phyloP scores from a whole-genome alignment of 1,140 invertebrate genomes.

The Euschistus heros region DNA sequence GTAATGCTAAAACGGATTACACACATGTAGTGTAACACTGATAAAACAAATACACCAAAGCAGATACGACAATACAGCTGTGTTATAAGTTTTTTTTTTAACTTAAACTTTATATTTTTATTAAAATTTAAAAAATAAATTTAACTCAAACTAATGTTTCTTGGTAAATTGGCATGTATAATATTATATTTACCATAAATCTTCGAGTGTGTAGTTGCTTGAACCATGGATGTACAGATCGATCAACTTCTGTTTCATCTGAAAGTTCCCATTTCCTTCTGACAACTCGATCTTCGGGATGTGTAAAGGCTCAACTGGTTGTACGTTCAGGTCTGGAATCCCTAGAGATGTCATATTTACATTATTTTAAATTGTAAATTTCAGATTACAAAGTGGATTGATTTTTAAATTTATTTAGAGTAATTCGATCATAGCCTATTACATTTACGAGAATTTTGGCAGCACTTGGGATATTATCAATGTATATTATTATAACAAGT shows the following conservation, averaged over 20 bases:
- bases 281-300: conserved; percentile 23
- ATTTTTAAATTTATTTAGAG: background rate
- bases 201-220: conserved; percentile 16
- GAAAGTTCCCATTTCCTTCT: conserved; percentile 23
- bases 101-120: no score
- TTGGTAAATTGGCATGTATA: no score
- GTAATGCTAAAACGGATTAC: no score
- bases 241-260: conserved; percentile 7
- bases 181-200: conserved; percentile 21
- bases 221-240: conserved; percentile 24
- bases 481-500: no score
- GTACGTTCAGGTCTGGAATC: conserved; percentile 25
- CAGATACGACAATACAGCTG: no score
- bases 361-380: background rate
- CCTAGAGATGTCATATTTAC: conserved; percentile 16
- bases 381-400: background rate
- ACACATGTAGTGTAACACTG: no score
- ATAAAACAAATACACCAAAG: no score
- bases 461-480: no score
- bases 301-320: conserved; percentile 23
- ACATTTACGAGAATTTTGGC: background rate
- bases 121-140: no score
- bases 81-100: no score
- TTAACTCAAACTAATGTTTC: no score
- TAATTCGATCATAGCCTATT: background rate